Conservation (phyloP, 2,888 invertebrate species). For the Leucania comma region DNA sequence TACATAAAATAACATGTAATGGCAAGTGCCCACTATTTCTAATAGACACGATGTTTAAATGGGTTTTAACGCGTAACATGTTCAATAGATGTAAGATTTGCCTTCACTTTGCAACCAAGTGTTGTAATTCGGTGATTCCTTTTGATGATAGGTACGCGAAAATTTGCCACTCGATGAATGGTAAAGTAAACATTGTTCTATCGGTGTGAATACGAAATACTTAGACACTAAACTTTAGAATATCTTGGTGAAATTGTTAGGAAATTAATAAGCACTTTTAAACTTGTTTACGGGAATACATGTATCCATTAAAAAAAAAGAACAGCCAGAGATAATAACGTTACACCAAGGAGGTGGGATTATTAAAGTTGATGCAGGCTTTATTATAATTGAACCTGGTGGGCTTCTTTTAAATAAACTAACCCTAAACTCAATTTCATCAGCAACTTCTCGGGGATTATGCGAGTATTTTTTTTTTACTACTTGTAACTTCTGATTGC, state of each 20-base stretch:
- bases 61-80: constrained; percentile 15
- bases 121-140: constrained; percentile 49
- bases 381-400: neutral
- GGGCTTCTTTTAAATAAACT: neutral
- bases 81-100: constrained; percentile 39
- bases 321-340: neutral
- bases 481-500: no score
- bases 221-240: neutral
- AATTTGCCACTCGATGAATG: constrained; percentile 50
- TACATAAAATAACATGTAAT: neutral
- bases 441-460: neutral
- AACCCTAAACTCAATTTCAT: neutral
- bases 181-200: constrained; percentile 27
- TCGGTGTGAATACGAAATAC: constrained; percentile 8
- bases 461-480: neutral
- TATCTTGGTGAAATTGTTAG: neutral
- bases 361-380: neutral
- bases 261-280: no score
- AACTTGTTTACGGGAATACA: neutral
- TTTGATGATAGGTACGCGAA: constrained; percentile 43
- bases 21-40: constrained; percentile 1
- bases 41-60: constrained; percentile 36
- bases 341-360: neutral
- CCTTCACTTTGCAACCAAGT: constrained; percentile 33
- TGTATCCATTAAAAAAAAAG: neutral